These are phyloP conservation scores for Cyprichromis sp. DNA, from an alignment of 2,113 vertebrate genomes.

Conservation along the genomic window DNA sequence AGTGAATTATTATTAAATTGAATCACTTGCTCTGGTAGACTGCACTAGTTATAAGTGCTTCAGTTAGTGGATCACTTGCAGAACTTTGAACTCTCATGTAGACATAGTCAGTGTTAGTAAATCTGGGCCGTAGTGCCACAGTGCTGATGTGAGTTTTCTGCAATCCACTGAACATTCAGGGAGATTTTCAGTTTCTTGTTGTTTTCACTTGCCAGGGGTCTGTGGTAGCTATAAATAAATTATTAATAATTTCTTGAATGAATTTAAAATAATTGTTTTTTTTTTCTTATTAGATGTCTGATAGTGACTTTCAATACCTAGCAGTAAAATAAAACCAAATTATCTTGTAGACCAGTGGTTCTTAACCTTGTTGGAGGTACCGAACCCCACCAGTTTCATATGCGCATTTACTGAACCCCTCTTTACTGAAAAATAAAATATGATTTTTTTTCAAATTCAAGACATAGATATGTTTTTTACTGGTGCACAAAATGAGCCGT, in stretches of 20 bases:
- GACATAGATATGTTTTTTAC: too few species aligned
- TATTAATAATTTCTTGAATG: background rate
- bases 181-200: background rate
- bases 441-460: too few species aligned
- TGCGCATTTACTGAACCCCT: too few species aligned
- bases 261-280: background rate
- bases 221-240: background rate
- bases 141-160: background rate
- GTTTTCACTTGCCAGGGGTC: background rate
- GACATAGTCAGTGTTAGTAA: background rate
- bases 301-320: background rate
- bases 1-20: background rate
- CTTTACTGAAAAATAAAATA: too few species aligned
- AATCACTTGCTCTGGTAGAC: background rate
- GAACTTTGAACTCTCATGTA: background rate
- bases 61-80: background rate
- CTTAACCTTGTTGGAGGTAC: too few species aligned
- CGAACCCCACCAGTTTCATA: too few species aligned
- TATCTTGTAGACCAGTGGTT: background rate
- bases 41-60: background rate
- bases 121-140: accelerated
- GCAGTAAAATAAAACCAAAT: background rate
- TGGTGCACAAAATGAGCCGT: too few species aligned
- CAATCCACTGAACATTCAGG: background rate
- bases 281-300: background rate